Evolutionary conservation across 1,140 invertebrate species (phyloP), one percentile per base, ranked within the genome.

Genomic region (Meloidogyne hapla): DNA sequence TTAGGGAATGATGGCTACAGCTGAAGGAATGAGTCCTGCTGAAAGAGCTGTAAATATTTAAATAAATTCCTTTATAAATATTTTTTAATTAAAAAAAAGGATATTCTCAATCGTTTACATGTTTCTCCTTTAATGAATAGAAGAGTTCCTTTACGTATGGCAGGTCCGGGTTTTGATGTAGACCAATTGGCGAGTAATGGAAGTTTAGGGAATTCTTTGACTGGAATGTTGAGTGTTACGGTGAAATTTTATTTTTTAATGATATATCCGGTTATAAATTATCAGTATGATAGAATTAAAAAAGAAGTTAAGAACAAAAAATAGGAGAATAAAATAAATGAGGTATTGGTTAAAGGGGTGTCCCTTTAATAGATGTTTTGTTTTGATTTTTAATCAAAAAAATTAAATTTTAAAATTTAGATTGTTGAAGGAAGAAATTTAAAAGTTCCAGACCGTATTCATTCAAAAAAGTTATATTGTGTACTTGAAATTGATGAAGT

Each of bases 401-500:
- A 23, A 56, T 48, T 45, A 63, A 48, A 21, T 70, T 62, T 10
- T 13, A 61, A 8, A 56, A 26, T 80, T 42, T 56, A 83, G 79
- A 87, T 86, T 69, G 61, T 87, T 12, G 85, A 87, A 65, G 85
- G 85, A 21, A 77, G 84, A 62, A 85, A 85, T 66, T 69, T 86
- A n/a, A 81, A 80, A 75, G 81, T 87, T 61, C 84, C 84, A 21
- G 86, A 87, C 28, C 79, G 82, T 33, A 78, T 67, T 25, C 76
- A 85, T 23, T 85, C 84, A 21, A 83, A 84, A 38, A 80, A 87
- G 68, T 89, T 99, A 26, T 99, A 99, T 86, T 98, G 95, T 87
- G 95, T 98, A 1, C 90, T 98, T 42, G 95, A 98, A 87, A 94
- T 94, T 23, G 96, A 99, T 88, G 91, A 94, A 78, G 92, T 96